Evolutionary conservation across 2,797 vertebrate genomes (phyloP).

Genomic region (Knipowitschia caucasica): DNA sequence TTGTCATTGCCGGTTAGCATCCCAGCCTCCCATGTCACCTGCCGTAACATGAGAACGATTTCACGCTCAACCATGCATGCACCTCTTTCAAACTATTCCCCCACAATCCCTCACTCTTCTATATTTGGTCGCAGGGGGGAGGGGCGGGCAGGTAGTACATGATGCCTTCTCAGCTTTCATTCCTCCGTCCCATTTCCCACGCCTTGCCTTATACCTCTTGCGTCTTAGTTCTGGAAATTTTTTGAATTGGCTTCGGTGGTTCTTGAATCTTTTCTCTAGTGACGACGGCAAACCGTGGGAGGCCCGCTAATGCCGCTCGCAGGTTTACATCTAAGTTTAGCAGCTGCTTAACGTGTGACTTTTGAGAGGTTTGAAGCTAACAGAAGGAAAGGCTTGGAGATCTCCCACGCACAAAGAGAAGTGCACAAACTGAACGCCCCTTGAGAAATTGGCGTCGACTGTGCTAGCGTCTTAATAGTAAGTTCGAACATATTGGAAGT

Average conservation of each 20-base stretch:
- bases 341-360: slow-evolving; percentile 7
- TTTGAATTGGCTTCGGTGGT: slow-evolving; percentile 3
- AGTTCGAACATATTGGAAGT: background rate
- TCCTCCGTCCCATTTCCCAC: too few species aligned
- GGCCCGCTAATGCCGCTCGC: slow-evolving; percentile 8
- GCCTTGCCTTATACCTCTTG: background rate
- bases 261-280: background rate
- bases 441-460: background rate
- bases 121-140: slow-evolving; percentile 14
- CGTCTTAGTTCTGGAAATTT: slow-evolving; percentile 5
- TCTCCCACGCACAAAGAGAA: slow-evolving; percentile 8
- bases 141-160: slow-evolving; percentile 9
- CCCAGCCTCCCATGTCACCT: slow-evolving; percentile 22
- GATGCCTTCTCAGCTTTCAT: slow-evolving; percentile 15
- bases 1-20: slow-evolving; percentile 4
- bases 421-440: slow-evolving; percentile 1
- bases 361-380: slow-evolving; percentile 15
- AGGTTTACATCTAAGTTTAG: slow-evolving; percentile 16
- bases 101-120: background rate
- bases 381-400: slow-evolving; percentile 5
- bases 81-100: slow-evolving; percentile 12
- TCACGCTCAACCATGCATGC: slow-evolving; percentile 35
- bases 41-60: slow-evolving; percentile 24
- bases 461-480: background rate
- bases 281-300: background rate